A percentile compares a stretch with the other conserved stretches of the same genome.
Evolutionary conservation across 2,797 vertebrate genomes (phyloP).

Genomic region (Pantherophis alleghaniensis): DNA sequence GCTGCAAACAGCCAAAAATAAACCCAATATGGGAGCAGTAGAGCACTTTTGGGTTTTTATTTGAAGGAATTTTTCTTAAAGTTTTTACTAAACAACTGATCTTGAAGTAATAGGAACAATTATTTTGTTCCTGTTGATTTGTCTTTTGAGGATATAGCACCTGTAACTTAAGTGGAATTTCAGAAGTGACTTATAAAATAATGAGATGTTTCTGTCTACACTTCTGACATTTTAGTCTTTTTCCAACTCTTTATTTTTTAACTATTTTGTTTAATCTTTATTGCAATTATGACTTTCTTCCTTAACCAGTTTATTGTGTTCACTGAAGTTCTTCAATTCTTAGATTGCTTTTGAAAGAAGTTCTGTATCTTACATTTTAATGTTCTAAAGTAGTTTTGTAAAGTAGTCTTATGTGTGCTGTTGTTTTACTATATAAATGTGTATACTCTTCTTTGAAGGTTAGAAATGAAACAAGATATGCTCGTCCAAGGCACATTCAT

Average conservation of each 20-base stretch:
- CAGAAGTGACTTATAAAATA: not conserved
- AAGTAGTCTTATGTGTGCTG: not conserved
- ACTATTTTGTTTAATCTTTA: not conserved
- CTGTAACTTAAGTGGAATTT: not conserved
- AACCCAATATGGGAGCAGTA: not conserved
- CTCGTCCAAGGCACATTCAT: not conserved
- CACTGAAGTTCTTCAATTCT: not conserved
- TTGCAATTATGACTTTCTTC: not conserved
- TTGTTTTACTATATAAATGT: not conserved
- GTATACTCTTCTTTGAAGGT: not conserved
- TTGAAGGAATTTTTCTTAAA: not conserved
- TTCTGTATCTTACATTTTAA: not conserved
- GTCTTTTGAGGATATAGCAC: not conserved
- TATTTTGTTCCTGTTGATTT: not conserved
- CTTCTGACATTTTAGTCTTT: not conserved
- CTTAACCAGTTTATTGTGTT: not conserved
- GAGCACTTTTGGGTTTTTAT: not conserved
- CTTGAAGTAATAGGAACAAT: not conserved
- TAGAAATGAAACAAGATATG: not conserved
- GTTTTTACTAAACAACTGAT: not conserved
- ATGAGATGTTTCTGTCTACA: not conserved
- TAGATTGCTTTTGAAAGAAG: not conserved
- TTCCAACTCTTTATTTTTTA: not conserved
- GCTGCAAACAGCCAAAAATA: not conserved
- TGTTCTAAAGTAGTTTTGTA: not conserved